phyloP scores from a whole-genome alignment of 1,140 invertebrate genomes.

The Platyscapa corneri region DNA sequence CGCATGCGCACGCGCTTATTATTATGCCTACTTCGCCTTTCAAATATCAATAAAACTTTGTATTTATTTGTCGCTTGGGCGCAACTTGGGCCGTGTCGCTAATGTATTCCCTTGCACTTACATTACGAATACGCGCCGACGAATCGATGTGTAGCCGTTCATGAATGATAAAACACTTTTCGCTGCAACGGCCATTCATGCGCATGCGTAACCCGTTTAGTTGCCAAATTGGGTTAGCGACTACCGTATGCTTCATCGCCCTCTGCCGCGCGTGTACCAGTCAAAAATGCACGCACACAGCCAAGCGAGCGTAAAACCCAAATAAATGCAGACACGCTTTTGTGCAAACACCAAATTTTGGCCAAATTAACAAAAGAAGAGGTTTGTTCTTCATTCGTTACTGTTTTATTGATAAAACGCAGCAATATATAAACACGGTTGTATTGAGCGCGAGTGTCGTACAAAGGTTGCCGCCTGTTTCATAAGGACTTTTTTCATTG shows the following conservation, averaged over 20 bases:
- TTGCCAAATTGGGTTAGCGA: conserved; percentile 11
- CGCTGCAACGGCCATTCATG: not conserved
- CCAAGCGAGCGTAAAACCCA: too few relatives aligned
- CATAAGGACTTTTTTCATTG: not conserved
- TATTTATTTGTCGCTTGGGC: conserved; percentile 1
- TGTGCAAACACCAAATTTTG: too few relatives aligned
- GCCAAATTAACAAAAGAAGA: too few relatives aligned
- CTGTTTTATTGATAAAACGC: too few relatives aligned
- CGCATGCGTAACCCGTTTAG: not conserved
- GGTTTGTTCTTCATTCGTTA: too few relatives aligned
- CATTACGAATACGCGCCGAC: conserved; percentile 36
- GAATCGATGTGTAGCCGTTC: conserved; percentile 32
- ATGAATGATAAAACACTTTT: conserved; percentile 42
- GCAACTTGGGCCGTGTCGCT: not conserved
- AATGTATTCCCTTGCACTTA: conserved; percentile 17
- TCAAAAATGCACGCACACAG: not conserved
- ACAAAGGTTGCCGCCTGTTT: not conserved
- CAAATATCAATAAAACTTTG: conserved; percentile 33
- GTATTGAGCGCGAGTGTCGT: too few relatives aligned
- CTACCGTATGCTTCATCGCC: conserved; percentile 19
- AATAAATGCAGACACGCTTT: too few relatives aligned
- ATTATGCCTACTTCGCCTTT: not conserved
- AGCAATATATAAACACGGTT: too few relatives aligned
- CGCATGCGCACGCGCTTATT: not conserved
- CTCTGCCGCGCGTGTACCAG: not conserved